A percentile compares a stretch with the other conserved stretches of the same genome.
Evolutionary conservation across 2,113 vertebrate species (phyloP).

Genomic region (Heterocephalus glaber): DNA sequence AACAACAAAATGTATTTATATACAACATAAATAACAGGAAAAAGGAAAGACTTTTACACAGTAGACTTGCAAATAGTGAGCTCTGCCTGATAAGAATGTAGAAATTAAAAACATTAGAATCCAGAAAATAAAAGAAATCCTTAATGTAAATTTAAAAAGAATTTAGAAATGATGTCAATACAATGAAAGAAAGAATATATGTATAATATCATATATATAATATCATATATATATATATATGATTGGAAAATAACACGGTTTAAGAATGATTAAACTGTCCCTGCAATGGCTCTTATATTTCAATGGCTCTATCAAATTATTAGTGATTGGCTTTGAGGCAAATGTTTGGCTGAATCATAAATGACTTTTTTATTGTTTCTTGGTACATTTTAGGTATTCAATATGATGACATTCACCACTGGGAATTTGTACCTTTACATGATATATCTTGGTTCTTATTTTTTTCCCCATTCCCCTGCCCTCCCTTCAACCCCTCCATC

Average conservation of each 20-base stretch:
- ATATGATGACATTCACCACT: too few relatives aligned
- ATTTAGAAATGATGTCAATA: background rate
- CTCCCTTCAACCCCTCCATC: too few relatives aligned
- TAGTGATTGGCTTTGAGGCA: background rate
- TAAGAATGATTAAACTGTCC: background rate
- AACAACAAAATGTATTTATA: background rate
- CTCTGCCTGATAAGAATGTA: background rate
- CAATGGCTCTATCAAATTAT: background rate
- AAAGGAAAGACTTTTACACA: background rate
- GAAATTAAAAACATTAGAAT: background rate
- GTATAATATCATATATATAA: too few relatives aligned
- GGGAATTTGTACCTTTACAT: too few relatives aligned
- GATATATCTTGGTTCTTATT: too few relatives aligned
- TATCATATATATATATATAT: background rate
- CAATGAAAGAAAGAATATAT: background rate
- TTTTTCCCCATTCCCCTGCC: too few relatives aligned
- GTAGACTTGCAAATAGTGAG: background rate
- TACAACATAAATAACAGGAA: background rate
- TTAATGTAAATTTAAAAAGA: background rate
- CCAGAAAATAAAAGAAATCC: background rate
- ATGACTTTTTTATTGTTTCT: too few relatives aligned
- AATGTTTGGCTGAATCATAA: constrained; percentile 13
- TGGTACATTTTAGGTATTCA: too few relatives aligned
- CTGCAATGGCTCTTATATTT: background rate
- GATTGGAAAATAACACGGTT: background rate